These are phyloP conservation scores for Piprites chloris DNA, from an alignment of 2,113 vertebrate genomes.

Conservation along the genomic window DNA sequence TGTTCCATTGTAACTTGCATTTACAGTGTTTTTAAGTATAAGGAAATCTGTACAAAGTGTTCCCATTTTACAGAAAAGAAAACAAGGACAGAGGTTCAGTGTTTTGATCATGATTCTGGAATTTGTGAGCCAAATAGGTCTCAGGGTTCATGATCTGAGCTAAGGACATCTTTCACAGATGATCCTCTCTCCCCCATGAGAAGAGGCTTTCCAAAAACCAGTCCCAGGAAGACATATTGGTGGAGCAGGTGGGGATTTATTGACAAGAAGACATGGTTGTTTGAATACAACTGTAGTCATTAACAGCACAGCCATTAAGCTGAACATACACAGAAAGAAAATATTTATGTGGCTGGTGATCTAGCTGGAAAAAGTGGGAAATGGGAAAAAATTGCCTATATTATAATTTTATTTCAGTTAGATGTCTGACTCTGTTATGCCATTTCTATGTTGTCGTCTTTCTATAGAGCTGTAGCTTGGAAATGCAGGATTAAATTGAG, in stretches of 20 bases:
- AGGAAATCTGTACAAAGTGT: neutral
- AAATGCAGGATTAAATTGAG: neutral
- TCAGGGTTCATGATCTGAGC: neutral
- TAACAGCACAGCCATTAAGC: neutral
- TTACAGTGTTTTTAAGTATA: neutral
- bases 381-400: neutral
- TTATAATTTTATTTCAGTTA: neutral
- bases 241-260: slow-evolving; percentile 22
- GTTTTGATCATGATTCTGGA: neutral
- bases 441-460: neutral
- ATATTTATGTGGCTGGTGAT: neutral
- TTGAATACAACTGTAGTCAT: neutral
- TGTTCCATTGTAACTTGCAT: neutral
- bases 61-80: neutral
- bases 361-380: neutral
- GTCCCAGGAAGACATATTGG: neutral
- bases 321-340: neutral
- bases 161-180: neutral
- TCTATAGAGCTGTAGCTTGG: neutral
- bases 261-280: neutral
- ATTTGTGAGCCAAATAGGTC: neutral
- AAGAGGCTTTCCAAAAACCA: neutral
- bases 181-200: neutral
- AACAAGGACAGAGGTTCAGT: neutral
- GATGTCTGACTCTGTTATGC: neutral